phyloP scores from a whole-genome alignment of 2,797 vertebrate species.

The Pantherophis alleghaniensis region DNA sequence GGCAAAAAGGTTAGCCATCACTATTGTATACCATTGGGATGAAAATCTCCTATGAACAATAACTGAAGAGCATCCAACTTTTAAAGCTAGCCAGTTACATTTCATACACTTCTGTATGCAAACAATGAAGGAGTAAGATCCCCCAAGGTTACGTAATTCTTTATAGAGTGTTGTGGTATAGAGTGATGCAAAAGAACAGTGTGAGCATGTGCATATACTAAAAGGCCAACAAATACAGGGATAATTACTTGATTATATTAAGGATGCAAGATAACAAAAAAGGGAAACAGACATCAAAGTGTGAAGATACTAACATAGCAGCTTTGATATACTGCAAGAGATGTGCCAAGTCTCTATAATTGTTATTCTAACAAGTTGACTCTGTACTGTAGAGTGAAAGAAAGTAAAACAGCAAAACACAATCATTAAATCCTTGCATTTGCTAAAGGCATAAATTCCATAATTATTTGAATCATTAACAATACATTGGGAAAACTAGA shows the following conservation, averaged over 20 bases:
- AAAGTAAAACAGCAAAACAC: background rate
- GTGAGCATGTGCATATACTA: background rate
- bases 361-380: background rate
- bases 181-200: background rate
- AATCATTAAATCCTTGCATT: background rate
- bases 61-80: background rate
- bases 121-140: background rate
- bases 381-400: background rate
- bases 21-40: background rate
- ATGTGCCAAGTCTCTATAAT: background rate
- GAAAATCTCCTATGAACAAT: background rate
- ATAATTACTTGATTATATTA: background rate
- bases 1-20: too few relatives aligned
- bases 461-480: background rate
- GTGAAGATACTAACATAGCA: background rate
- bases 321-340: background rate
- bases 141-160: background rate
- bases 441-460: background rate
- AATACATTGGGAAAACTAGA: background rate
- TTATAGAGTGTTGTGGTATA: background rate
- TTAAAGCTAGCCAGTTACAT: background rate
- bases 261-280: background rate
- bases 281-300: background rate
- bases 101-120: background rate
- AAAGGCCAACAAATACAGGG: background rate